Conservation (phyloP, 1,140 invertebrate genomes). For the Temnothorax curvispinosus region DNA sequence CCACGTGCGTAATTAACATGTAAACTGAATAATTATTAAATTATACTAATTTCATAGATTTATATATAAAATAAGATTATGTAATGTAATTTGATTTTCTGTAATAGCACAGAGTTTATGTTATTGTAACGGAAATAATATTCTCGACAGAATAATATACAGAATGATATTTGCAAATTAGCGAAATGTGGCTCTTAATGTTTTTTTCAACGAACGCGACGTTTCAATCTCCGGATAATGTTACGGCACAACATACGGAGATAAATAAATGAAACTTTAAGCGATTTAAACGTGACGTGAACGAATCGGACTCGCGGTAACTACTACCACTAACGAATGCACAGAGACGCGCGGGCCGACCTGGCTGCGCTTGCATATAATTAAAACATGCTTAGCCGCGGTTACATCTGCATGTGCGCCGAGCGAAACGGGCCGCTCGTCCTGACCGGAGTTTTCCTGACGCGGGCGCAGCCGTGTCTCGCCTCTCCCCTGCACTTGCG, state of each 20-base stretch:
- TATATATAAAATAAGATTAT: background rate
- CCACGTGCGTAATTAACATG: conserved; percentile 13
- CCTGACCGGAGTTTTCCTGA: conserved; percentile 49
- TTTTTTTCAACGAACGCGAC: background rate
- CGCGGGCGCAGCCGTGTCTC: conserved; percentile 20
- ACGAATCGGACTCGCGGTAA: conserved; percentile 14
- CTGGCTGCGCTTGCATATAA: conserved; percentile 63
- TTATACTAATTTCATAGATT: background rate
- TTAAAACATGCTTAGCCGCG: conserved; percentile 72
- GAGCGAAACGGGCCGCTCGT: conserved; percentile 40
- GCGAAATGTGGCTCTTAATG: background rate
- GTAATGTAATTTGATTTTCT: background rate
- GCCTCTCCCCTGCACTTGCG: background rate
- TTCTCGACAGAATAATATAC: background rate
- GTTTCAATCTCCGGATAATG: background rate
- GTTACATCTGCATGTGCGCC: conserved; percentile 54
- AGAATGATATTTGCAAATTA: background rate
- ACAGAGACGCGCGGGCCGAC: background rate
- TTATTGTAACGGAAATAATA: background rate
- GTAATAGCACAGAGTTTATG: background rate
- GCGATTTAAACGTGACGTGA: conserved; percentile 54
- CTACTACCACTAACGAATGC: background rate
- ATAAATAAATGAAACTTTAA: conserved; percentile 67
- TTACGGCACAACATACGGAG: background rate
- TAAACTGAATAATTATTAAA: conserved; percentile 20